Percentiles rank a stretch among this genome's conserved stretches.
phyloP scores from a whole-genome alignment of 1,140 invertebrate genomes.

The Ceratosolen fusciceps region DNA sequence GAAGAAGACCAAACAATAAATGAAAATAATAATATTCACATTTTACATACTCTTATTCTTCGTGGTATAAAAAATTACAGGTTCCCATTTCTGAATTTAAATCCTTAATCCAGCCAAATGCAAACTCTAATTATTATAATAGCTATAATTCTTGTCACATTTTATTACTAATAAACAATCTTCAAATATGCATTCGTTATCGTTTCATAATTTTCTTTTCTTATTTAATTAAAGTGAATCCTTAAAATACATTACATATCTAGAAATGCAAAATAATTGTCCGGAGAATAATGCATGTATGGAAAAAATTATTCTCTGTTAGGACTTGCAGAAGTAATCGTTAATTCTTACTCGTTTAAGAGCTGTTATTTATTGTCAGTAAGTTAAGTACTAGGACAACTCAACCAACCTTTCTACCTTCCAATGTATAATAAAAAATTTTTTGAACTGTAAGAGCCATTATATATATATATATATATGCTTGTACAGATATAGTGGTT shows the following conservation, averaged over 20 bases:
- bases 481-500: too few species aligned
- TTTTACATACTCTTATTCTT: conserved; percentile 37
- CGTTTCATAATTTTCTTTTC: too few species aligned
- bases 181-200: conserved; percentile 24
- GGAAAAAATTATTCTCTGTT: conserved; percentile 13
- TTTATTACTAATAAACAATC: conserved; percentile 40
- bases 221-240: conserved; percentile 9
- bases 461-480: too few species aligned
- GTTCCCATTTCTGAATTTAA: not conserved
- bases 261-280: conserved; percentile 43
- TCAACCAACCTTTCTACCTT: conserved; percentile 38
- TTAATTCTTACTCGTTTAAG: conserved; percentile 20
- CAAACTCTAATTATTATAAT: conserved; percentile 21
- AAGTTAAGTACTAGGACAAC: conserved; percentile 43
- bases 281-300: conserved; percentile 14
- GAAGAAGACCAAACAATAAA: conserved; percentile 71
- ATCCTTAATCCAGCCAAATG: conserved; percentile 7
- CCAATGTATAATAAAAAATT: conserved; percentile 28
- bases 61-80: conserved; percentile 33
- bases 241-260: conserved; percentile 10
- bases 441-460: conserved; percentile 31
- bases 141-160: conserved; percentile 29
- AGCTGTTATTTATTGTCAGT: conserved; percentile 28
- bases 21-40: conserved; percentile 42
- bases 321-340: conserved; percentile 14